These are phyloP conservation scores for Phymastichus coffea DNA, from an alignment of 1,140 invertebrate genomes.

Conservation along the genomic window DNA sequence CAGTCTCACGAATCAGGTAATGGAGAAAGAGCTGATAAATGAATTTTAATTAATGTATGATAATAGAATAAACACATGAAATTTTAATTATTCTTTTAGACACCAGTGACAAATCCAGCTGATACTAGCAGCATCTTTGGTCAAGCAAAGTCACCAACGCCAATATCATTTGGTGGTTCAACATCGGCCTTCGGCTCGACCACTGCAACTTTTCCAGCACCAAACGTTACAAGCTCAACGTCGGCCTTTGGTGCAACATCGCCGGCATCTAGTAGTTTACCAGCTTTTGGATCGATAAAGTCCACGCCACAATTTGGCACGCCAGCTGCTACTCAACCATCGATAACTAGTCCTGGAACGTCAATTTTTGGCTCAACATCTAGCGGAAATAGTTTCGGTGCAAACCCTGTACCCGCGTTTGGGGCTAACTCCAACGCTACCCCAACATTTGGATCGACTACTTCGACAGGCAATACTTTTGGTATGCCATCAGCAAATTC, in stretches of 20 bases:
- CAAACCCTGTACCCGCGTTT: no score
- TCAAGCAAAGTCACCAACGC: not conserved
- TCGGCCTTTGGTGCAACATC: slow-evolving; percentile 6
- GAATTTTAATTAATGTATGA: not conserved
- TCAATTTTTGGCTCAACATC: slow-evolving; percentile 25
- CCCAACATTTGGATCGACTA: slow-evolving; percentile 29
- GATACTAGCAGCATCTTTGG: slow-evolving; percentile 1
- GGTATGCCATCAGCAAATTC: not conserved
- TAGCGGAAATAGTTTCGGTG: slow-evolving; percentile 10
- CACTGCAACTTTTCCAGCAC: slow-evolving; percentile 1
- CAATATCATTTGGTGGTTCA: not conserved
- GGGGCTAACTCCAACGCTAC: no score
- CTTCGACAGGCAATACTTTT: not conserved
- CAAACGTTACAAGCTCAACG: not conserved
- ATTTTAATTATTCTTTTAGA: not conserved
- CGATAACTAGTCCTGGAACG: not conserved
- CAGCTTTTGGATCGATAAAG: slow-evolving; percentile 18
- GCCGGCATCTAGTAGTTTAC: not conserved
- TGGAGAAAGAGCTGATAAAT: not conserved
- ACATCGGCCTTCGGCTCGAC: slow-evolving; percentile 17
- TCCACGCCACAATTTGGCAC: slow-evolving; percentile 28
- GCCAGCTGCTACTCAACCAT: not conserved
- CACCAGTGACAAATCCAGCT: not conserved
- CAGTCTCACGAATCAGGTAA: slow-evolving; percentile 2
- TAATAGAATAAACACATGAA: no score